Evolutionary conservation across 2,888 invertebrate species (phyloP).

Genomic region (Aspidiotus destructor): DNA sequence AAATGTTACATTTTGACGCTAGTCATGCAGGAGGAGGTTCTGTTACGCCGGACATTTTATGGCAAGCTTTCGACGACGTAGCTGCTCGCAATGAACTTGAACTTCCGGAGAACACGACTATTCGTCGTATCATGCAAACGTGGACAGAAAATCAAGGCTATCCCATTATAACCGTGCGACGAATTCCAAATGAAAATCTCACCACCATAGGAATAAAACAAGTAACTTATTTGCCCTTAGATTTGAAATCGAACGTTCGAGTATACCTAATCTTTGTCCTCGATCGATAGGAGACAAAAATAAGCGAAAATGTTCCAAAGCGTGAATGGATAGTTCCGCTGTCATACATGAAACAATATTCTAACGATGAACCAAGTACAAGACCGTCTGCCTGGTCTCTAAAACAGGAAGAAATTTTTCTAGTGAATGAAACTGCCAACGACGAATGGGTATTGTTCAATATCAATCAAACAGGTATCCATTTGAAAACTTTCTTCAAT

Average conservation of each 20-base stretch:
- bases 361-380: constrained; percentile 34
- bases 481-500: too few species aligned
- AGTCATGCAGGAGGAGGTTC: constrained; percentile 28
- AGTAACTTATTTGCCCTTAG: constrained; percentile 39
- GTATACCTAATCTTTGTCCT: too few species aligned
- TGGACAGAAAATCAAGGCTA: constrained; percentile 66
- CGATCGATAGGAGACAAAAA: too few species aligned
- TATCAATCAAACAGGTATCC: background rate
- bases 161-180: constrained; percentile 52
- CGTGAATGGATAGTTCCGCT: constrained; percentile 53
- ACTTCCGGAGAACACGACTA: constrained; percentile 8
- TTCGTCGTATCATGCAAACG: constrained; percentile 56
- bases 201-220: constrained; percentile 46
- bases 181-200: constrained; percentile 50
- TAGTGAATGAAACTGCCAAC: constrained; percentile 38
- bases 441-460: constrained; percentile 13
- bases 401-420: constrained; percentile 35
- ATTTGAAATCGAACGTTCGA: background rate
- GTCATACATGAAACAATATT: constrained; percentile 44
- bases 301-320: background rate
- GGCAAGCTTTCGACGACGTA: constrained; percentile 42
- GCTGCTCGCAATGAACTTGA: constrained; percentile 36
- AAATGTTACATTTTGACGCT: too few species aligned
- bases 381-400: constrained; percentile 37
- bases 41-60: constrained; percentile 36